phyloP scores from a whole-genome alignment of 2,113 vertebrate species.

The Orientallactaga bullata region DNA sequence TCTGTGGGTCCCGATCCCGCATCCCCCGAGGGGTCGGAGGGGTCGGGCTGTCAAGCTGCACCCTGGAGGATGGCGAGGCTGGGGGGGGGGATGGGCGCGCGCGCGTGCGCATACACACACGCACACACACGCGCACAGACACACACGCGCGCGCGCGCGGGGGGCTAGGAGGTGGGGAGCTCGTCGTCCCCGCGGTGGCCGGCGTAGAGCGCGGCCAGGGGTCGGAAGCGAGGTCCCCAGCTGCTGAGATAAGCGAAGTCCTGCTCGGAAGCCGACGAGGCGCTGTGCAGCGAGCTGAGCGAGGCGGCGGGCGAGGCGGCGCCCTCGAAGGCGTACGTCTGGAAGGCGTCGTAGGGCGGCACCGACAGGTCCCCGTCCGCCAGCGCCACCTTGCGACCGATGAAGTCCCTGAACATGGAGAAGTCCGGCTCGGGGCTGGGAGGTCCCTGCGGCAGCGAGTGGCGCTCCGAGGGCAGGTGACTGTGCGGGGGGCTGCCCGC shows the following conservation, averaged over 20 bases:
- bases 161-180: slow-evolving; percentile 92
- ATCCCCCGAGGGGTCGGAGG: not conserved
- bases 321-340: slow-evolving; percentile 99
- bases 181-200: slow-evolving; percentile 90
- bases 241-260: slow-evolving; percentile 97
- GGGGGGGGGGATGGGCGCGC: not conserved
- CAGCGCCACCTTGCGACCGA: slow-evolving; percentile 97
- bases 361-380: slow-evolving; percentile 96
- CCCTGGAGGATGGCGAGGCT: not conserved
- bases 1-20: not conserved
- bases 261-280: slow-evolving; percentile 95
- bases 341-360: slow-evolving; percentile 99
- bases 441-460: slow-evolving; percentile 92
- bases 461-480: slow-evolving; percentile 88
- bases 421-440: slow-evolving; percentile 92
- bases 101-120: not conserved
- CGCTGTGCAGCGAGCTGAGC: slow-evolving; percentile 97
- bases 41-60: not conserved
- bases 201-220: slow-evolving; percentile 95
- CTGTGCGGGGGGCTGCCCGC: slow-evolving; percentile 72
- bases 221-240: slow-evolving; percentile 97
- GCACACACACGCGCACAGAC: not conserved
- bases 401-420: slow-evolving; percentile 96
- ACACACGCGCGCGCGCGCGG: not conserved
- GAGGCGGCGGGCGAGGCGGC: slow-evolving; percentile 93